Evolutionary conservation across 2,888 invertebrate species (phyloP).

Genomic region (Caenorhabditis virilis): DNA sequence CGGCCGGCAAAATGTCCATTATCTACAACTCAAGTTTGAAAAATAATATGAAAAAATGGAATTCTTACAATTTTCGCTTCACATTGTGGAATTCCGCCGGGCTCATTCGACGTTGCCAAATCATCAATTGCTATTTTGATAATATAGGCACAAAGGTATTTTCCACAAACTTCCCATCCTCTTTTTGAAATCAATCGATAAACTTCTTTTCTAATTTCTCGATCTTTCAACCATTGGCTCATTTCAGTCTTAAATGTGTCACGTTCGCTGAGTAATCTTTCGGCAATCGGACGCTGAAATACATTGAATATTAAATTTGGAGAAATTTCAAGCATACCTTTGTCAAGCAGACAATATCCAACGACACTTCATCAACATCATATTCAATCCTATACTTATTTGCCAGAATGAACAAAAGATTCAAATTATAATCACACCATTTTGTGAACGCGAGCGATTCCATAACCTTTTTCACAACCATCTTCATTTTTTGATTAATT

Average conservation of each 20-base stretch:
- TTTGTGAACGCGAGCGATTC: background rate
- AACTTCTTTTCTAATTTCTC: conserved; percentile 18
- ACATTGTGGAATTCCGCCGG: conserved; percentile 4
- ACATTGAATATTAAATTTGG: conserved; percentile 6
- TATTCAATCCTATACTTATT: conserved; percentile 9
- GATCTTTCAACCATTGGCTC: conserved; percentile 8
- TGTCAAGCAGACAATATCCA: background rate
- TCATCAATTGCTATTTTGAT: conserved; percentile 14
- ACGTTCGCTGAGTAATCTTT: conserved; percentile 10
- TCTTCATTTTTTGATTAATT: background rate
- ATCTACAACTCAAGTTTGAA: conserved; percentile 10
- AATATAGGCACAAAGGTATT: conserved; percentile 22
- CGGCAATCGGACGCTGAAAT: conserved; percentile 15
- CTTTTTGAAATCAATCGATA: conserved; percentile 20
- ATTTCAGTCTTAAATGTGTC: conserved; percentile 33
- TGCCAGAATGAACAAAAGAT: conserved; percentile 8
- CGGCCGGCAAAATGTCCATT: conserved; percentile 8
- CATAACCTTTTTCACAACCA: background rate
- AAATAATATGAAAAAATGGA: background rate
- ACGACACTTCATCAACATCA: conserved; percentile 21
- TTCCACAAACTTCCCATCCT: conserved; percentile 21
- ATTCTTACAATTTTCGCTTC: conserved; percentile 16
- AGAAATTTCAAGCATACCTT: conserved; percentile 5
- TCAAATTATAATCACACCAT: conserved; percentile 26
- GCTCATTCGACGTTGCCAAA: background rate